Evolutionary conservation across 1,140 invertebrate genomes (phyloP).

Genomic region (Diprion similis): DNA sequence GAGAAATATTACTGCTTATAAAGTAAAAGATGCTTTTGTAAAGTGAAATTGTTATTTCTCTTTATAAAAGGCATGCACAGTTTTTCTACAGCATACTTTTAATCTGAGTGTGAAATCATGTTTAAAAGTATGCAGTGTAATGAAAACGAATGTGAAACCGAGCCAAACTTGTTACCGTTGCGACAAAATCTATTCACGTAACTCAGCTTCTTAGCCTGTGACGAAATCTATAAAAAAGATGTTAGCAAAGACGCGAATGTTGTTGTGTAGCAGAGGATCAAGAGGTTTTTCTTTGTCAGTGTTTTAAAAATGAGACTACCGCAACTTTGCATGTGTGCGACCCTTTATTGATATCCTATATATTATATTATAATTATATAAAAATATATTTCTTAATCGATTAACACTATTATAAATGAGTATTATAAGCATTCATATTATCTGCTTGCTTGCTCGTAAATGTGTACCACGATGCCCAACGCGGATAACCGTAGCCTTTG

Average conservation of each 20-base stretch:
- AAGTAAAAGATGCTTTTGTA: not conserved
- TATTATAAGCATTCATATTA: conserved; percentile 57
- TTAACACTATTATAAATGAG: conserved; percentile 64
- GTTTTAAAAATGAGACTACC: conserved; percentile 21
- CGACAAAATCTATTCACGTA: too few species aligned
- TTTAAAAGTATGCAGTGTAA: too few species aligned
- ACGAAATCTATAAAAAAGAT: not conserved
- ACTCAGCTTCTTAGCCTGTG: too few species aligned
- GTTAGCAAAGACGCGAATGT: not conserved
- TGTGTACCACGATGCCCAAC: conserved; percentile 59
- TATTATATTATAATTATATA: conserved; percentile 61
- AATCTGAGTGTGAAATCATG: too few species aligned
- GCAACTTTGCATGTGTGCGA: conserved; percentile 34
- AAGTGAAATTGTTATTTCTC: not conserved
- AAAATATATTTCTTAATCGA: conserved; percentile 63
- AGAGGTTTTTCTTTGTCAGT: conserved; percentile 30
- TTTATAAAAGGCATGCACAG: too few species aligned
- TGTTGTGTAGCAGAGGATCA: conserved; percentile 8
- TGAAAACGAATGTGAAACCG: not conserved
- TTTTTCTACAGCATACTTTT: too few species aligned
- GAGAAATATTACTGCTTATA: not conserved
- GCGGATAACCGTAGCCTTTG: conserved; percentile 61
- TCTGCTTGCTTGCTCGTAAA: conserved; percentile 35
- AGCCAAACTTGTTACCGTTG: not conserved
- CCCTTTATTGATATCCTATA: conserved; percentile 44